Conservation (phyloP, 2,113 vertebrate genomes). For the Psophia crepitans region DNA sequence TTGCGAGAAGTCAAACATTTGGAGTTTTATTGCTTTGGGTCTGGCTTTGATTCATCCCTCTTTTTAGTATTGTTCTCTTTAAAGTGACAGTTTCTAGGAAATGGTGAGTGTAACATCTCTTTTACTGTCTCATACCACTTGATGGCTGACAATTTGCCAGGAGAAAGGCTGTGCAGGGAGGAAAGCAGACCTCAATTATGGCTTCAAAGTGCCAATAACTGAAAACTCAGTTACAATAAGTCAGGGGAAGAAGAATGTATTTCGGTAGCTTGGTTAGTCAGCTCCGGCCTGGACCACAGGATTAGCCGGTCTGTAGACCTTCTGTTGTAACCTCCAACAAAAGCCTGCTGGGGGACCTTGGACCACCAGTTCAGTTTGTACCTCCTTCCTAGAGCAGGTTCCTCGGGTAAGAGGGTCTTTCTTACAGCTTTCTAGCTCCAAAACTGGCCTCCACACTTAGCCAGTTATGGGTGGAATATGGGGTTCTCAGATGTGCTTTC, state of each 20-base stretch:
- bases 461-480: background rate
- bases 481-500: background rate
- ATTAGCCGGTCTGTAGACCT: background rate
- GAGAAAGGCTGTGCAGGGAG: slow-evolving; percentile 17
- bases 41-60: background rate
- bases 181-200: background rate
- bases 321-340: background rate
- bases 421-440: background rate
- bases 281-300: background rate
- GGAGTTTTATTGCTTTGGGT: background rate
- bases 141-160: background rate
- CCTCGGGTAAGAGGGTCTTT: background rate
- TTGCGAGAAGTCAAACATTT: slow-evolving; percentile 32
- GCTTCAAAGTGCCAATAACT: slow-evolving; percentile 10
- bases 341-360: background rate
- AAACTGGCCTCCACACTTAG: background rate
- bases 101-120: background rate
- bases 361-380: background rate
- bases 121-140: background rate
- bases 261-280: background rate
- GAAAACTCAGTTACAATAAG: background rate
- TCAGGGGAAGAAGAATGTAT: background rate
- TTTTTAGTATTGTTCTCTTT: slow-evolving; percentile 14
- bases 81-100: slow-evolving; percentile 47
- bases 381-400: background rate